Conservation (phyloP, 2,797 vertebrate species). For the Gephyroberyx darwinii region DNA sequence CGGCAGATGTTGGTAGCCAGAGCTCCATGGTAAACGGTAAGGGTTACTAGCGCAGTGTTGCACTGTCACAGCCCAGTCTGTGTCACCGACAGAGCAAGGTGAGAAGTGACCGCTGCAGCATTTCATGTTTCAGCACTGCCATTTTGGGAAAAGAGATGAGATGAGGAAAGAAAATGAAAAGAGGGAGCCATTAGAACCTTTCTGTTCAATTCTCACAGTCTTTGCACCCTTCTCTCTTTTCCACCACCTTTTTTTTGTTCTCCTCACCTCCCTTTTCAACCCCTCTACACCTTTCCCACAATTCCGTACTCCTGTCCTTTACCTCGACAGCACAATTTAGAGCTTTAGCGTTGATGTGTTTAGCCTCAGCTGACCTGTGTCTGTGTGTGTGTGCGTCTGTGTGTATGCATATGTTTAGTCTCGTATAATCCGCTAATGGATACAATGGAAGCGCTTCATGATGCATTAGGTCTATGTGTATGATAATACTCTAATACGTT, state of each 20-base stretch:
- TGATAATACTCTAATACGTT: background rate
- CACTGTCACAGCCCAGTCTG: slow-evolving; percentile 54
- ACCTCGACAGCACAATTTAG: background rate
- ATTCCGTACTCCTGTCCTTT: slow-evolving; percentile 4
- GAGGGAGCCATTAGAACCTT: slow-evolving; percentile 36
- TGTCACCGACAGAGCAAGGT: slow-evolving; percentile 61
- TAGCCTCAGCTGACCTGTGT: background rate
- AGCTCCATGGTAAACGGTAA: slow-evolving; percentile 46
- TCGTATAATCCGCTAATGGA: background rate
- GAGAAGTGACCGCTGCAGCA: slow-evolving; percentile 59
- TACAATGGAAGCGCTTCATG: background rate
- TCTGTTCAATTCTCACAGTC: slow-evolving; percentile 17
- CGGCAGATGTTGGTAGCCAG: slow-evolving; percentile 41
- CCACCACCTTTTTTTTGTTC: slow-evolving; percentile 18
- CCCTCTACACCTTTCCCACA: slow-evolving; percentile 19
- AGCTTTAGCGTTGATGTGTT: background rate
- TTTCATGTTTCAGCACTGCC: slow-evolving; percentile 64
- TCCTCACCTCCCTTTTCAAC: slow-evolving; percentile 36
- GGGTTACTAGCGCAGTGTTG: slow-evolving; percentile 44
- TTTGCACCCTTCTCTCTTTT: background rate
- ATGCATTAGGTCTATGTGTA: background rate
- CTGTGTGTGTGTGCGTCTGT: background rate
- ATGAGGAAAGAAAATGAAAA: slow-evolving; percentile 40
- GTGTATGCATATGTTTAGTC: background rate
- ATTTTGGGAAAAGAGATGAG: slow-evolving; percentile 39